phyloP scores from a whole-genome alignment of 1,140 invertebrate genomes.

The Halyomorpha halys region DNA sequence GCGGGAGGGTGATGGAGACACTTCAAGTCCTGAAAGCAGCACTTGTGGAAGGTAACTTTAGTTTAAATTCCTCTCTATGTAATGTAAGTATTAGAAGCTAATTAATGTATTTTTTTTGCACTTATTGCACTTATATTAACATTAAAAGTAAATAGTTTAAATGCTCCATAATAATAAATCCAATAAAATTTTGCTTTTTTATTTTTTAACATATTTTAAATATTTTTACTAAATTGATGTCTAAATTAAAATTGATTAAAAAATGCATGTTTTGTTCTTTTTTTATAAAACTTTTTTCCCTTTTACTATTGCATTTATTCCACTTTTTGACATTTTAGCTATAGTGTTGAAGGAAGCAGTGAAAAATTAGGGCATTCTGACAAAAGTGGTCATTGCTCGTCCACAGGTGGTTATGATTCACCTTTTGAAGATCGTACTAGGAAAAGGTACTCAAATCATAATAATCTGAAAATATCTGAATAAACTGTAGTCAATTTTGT shows the following conservation, averaged over 20 bases:
- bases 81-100: not conserved
- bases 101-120: not conserved
- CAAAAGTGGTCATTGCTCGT: conserved; percentile 58
- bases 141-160: not conserved
- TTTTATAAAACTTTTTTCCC: conserved; percentile 2
- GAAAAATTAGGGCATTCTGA: conserved; percentile 44
- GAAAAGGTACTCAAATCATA: conserved; percentile 21
- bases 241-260: not conserved
- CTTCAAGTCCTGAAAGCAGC: conserved; percentile 38
- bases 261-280: conserved; percentile 1
- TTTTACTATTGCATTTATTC: conserved; percentile 14
- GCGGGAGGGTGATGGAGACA: conserved; percentile 25
- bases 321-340: conserved; percentile 27
- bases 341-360: conserved; percentile 33
- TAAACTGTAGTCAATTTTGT: too few relatives aligned
- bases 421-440: conserved; percentile 49
- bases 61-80: not conserved
- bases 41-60: conserved; percentile 42
- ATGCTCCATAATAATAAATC: not conserved
- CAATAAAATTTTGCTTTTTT: conserved; percentile 1
- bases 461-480: too few relatives aligned
- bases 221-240: not conserved
- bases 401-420: conserved; percentile 67
- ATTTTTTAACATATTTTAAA: conserved; percentile 2
- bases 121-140: not conserved